Base-by-base conservation (phyloP, 2,797 vertebrate genomes). In the Rhinogobio ventralis region DNA sequence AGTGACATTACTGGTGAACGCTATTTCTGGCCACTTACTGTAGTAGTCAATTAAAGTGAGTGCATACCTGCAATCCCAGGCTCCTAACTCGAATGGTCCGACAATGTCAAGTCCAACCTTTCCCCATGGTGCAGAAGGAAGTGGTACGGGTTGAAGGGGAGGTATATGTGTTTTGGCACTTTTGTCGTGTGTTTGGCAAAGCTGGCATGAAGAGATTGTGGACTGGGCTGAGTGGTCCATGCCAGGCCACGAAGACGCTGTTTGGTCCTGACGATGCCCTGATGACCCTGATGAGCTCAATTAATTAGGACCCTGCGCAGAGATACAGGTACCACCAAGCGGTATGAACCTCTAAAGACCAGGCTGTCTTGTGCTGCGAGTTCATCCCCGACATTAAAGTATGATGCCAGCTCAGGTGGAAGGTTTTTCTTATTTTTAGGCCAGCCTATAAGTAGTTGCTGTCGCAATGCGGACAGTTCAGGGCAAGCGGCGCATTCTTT, bases 181-280 rank as follows among this genome's bases (percentile, higher is more conserved):
- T 36, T 69, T 82, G 36, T 82, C 39, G 13, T 72, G 51, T 4
- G 36, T 6, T 28, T 82, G 36, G 69, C 69, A 73, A 9, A 45
- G 1, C 30, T 46, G 36, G 13, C 69, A 73, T 0, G 17, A 82
- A 5, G 1, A 0, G 19, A 73, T 60, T 5, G 57, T 7, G 10
- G 9, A n/a, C 5, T 30, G 81, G 0, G 42, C 80, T 60, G 33
- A 33, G 11, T 14, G 2, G 11, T 82, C 51, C 51, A 72, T 82
- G 19, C 72, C 45, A 73, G 45, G 45, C 71, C 71, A 73, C 45
- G 1, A 2, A 74, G 55, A 1, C 7, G 15, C 30, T 81, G 36
- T 28, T 69, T 30, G 23, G 23, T 60, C 10, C 9, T 60, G 23
- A n/a, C 55, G 3, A 60, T 60, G 9, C 10, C 57, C 9, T 60